These are phyloP conservation scores for Pheosia tremula DNA, from an alignment of 2,888 invertebrate species.

Conservation along the genomic window DNA sequence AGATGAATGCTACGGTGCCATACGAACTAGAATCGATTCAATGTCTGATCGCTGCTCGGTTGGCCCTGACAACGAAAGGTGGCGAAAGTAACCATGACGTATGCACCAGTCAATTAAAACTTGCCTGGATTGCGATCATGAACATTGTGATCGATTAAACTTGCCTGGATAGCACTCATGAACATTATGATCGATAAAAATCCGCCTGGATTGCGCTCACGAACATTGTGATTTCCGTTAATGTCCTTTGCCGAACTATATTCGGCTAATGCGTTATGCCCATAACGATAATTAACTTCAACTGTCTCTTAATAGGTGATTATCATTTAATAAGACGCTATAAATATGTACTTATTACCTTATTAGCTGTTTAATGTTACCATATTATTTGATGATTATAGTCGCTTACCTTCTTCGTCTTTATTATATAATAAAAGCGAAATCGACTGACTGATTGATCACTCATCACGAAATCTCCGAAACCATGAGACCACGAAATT, in stretches of 20 bases:
- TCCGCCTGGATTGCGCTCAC: constrained; percentile 45
- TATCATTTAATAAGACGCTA: neutral
- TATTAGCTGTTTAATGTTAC: neutral
- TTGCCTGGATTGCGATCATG: constrained; percentile 44
- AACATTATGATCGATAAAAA: constrained; percentile 44
- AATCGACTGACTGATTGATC: too few species aligned
- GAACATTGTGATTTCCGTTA: constrained; percentile 25
- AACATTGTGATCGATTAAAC: constrained; percentile 19
- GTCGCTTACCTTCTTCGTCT: too few species aligned
- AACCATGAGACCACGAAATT: too few species aligned
- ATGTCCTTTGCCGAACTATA: constrained; percentile 17
- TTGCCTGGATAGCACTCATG: constrained; percentile 39
- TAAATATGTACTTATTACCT: constrained; percentile 1
- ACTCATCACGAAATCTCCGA: too few species aligned
- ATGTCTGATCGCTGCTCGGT: constrained; percentile 49
- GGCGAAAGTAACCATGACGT: constrained; percentile 76
- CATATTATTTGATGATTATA: too few species aligned
- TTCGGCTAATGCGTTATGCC: constrained; percentile 10
- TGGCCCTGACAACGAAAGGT: constrained; percentile 75
- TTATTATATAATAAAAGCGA: too few species aligned
- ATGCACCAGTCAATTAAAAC: constrained; percentile 53
- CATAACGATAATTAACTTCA: constrained; percentile 6
- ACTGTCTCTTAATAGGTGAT: neutral
- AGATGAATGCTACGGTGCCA: constrained; percentile 56
- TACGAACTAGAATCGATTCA: constrained; percentile 49